A percentile compares a stretch with the other conserved stretches of the same genome.
Evolutionary conservation across 2,888 invertebrate species (phyloP).

Genomic region (Apamea crenata): DNA sequence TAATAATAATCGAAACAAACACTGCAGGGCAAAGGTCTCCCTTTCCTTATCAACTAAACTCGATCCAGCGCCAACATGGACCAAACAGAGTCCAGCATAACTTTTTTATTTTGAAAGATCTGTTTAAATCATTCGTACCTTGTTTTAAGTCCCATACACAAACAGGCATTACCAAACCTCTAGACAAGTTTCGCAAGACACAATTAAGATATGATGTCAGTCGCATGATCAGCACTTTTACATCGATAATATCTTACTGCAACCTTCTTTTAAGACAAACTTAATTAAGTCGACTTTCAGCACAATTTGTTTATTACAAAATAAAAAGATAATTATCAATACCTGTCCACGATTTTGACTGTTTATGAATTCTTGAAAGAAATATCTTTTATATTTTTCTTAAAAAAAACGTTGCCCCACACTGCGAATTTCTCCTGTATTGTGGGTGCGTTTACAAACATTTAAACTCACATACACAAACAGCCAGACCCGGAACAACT

Average conservation of each 20-base stretch:
- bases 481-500: too few species aligned
- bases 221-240: conserved; percentile 21
- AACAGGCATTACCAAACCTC: conserved; percentile 3
- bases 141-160: background rate
- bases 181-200: conserved; percentile 22
- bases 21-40: background rate
- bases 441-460: too few species aligned
- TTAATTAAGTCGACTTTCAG: conserved; percentile 38
- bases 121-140: background rate
- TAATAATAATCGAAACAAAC: background rate
- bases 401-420: too few species aligned
- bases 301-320: conserved; percentile 17
- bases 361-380: conserved; percentile 6
- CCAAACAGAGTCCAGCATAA: too few species aligned
- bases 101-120: background rate
- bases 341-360: background rate
- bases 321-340: conserved; percentile 29
- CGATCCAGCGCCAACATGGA: background rate
- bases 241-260: conserved; percentile 23
- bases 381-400: too few species aligned
- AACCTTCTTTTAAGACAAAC: conserved; percentile 10
- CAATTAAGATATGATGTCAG: conserved; percentile 39
- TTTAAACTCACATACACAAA: too few species aligned
- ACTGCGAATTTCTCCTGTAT: too few species aligned
- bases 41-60: background rate